Evolutionary conservation across 1,140 invertebrate genomes (phyloP), one percentile per base, ranked within the genome.

Genomic region (Ips nitidus): DNA sequence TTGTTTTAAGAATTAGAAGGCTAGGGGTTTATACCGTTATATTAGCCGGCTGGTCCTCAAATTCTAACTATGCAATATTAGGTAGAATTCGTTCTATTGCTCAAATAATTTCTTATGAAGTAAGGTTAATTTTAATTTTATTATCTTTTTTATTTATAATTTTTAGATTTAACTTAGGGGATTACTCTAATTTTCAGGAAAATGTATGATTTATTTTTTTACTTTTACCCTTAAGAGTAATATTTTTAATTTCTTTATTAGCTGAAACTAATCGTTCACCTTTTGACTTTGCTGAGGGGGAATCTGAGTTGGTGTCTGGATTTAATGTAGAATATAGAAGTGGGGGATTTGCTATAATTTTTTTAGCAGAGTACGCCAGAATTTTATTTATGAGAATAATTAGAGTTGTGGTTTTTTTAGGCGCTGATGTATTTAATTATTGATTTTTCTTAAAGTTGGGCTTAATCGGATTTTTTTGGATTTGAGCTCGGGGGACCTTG

Each of bases 251-350:
- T 74, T 86, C 84, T 72, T 82, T 81, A 73, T 83, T 90, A 79
- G 88, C 87, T 58, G 89, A 91, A 80, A 87, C 85, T 75, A 91
- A 90, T 85, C 89, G 88, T 0, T 86, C 86, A 76, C 88, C 88
- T 70, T 91, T 90, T 89, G 89, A 91, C 89, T 90, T 91, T 85
- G 84, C 87, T 75, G 89, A 91, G 75, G 87, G 87, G 0, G 88
- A 91, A 78, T 89, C 85, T 55, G 89, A 91, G 78, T 85, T 91
- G 83, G 87, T 91, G 75, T 91, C 87, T 41, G 89, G 89, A 4
- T 91, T 89, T 89, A 91, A 91, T 86, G 81, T 87, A 77, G 89
- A 91, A 74, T 91, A 89, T 84, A 83, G 84, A 82, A 84, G 84
- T 78, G 82, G 83, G 0, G 80, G 80, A n/a, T 91, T 91, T 89